Conservation (phyloP, 2,113 vertebrate genomes). For the Ciconia boyciana region DNA sequence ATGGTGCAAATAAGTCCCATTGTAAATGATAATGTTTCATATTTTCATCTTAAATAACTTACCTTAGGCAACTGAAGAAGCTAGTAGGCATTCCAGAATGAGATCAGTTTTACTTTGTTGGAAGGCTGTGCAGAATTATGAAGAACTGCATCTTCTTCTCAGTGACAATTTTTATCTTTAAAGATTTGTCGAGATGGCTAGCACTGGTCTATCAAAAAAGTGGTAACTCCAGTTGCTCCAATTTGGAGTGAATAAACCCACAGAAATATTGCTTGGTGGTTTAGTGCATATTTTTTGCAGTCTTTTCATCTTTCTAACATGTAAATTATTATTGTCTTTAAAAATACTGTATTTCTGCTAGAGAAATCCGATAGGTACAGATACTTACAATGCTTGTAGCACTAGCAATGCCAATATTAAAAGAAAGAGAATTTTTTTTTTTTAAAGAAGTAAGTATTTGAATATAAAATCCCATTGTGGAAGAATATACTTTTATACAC, state of each 20-base stretch:
- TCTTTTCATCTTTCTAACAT: neutral
- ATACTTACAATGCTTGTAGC: neutral
- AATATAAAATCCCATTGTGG: neutral
- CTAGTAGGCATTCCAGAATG: neutral
- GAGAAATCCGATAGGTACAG: neutral
- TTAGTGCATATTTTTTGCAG: neutral
- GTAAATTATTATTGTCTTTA: neutral
- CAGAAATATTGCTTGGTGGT: neutral
- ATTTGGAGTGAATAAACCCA: neutral
- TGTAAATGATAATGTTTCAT: neutral
- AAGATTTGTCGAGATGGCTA: neutral
- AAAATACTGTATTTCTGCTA: neutral
- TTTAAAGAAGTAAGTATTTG: neutral
- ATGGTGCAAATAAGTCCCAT: neutral
- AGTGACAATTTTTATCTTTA: neutral
- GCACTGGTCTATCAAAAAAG: neutral
- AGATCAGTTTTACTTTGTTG: neutral
- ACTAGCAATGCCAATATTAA: neutral
- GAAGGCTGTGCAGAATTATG: neutral
- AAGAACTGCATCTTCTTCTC: neutral
- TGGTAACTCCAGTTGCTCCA: neutral
- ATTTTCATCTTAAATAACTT: neutral
- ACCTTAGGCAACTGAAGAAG: neutral
- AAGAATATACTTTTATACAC: neutral
- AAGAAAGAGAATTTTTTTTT: neutral